Percentiles rank a stretch among this genome's conserved stretches.
Evolutionary conservation across 1,140 invertebrate genomes (phyloP).

Genomic region (Chironomus striatipennis): DNA sequence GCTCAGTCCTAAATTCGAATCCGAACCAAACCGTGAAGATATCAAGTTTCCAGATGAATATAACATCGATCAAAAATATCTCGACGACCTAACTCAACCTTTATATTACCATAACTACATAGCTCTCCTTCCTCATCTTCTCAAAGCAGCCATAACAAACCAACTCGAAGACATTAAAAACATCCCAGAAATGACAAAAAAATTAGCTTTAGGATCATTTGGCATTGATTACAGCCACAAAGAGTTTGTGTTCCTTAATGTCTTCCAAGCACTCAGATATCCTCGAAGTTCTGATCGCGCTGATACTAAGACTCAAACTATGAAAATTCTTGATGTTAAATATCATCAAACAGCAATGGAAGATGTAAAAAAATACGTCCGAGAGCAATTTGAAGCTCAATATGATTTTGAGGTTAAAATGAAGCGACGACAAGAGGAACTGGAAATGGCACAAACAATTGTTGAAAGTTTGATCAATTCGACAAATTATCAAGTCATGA

Average conservation of each 20-base stretch:
- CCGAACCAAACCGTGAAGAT: neutral
- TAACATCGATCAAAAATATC: neutral
- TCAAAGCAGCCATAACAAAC: neutral
- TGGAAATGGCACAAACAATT: neutral
- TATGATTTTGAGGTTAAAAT: neutral
- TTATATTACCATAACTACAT: neutral
- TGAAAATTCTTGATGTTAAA: neutral
- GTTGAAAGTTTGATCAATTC: neutral
- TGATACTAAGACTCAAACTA: neutral
- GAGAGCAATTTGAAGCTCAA: neutral
- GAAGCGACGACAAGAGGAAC: neutral
- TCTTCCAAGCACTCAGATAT: neutral
- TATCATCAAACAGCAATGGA: neutral
- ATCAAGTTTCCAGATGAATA: neutral
- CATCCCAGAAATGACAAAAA: neutral
- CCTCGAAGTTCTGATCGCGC: neutral
- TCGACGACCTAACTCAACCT: neutral
- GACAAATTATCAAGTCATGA: neutral
- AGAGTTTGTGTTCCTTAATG: neutral
- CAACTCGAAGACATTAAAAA: neutral
- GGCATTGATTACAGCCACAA: neutral
- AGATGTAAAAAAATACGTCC: neutral
- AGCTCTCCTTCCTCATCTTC: neutral
- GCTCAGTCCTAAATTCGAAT: neutral
- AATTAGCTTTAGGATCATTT: neutral